phyloP scores from a whole-genome alignment of 92 coral and sea anemone species.

The Zoanthus sociatus region DNA sequence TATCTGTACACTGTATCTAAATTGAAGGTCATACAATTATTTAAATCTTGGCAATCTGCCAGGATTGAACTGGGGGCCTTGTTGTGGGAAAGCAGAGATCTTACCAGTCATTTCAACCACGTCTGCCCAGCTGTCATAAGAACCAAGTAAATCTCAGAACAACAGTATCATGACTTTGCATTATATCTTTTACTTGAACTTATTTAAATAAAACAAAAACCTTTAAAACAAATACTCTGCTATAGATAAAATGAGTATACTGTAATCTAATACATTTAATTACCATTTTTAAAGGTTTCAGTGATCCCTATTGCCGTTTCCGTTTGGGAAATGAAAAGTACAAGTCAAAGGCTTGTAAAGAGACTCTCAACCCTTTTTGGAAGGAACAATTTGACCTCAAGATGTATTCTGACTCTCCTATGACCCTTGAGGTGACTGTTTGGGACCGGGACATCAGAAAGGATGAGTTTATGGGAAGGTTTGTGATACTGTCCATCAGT shows the following conservation, averaged over 20 bases:
- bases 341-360: slow-evolving; percentile 98
- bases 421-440: slow-evolving; percentile 92
- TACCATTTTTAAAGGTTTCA: slow-evolving; percentile 68
- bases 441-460: slow-evolving; percentile 96
- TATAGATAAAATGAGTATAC: not conserved
- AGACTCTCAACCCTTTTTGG: slow-evolving; percentile 95
- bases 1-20: too few species aligned
- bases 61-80: too few species aligned
- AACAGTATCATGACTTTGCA: too few species aligned
- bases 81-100: too few species aligned
- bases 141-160: too few species aligned
- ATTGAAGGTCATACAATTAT: too few species aligned
- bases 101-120: too few species aligned
- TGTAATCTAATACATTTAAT: not conserved
- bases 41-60: too few species aligned
- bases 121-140: too few species aligned
- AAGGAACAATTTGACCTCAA: slow-evolving; percentile 96
- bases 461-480: slow-evolving; percentile 99
- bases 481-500: not conserved
- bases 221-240: not conserved
- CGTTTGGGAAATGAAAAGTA: slow-evolving; percentile 95
- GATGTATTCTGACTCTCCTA: slow-evolving; percentile 90
- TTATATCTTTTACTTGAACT: too few species aligned
- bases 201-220: not conserved
- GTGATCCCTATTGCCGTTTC: slow-evolving; percentile 99